Base-by-base conservation (phyloP, 2,797 vertebrate genomes). In the Cuculus canorus region DNA sequence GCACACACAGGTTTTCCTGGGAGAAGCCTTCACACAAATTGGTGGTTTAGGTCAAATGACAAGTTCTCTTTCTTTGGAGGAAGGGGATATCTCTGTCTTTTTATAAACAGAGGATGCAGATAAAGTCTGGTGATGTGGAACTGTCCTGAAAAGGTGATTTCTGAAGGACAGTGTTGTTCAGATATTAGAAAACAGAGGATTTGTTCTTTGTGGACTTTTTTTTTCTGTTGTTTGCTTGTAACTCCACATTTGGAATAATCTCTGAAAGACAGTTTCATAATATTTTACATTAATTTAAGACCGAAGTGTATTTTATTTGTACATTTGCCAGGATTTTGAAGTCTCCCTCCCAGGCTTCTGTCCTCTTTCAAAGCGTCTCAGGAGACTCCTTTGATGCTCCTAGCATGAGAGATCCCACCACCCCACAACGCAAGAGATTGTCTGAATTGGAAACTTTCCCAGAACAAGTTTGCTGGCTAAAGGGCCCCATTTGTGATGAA, bases 241-340 rank as follows among this genome's bases (percentile, higher is more conserved):
- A 88, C 66, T 93, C 75, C 32, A 79, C 41, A 5, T 96, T 95
- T 91, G 94, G 90, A 97, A 96, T 96, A 93, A 96, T 96, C 93
- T 96, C 76, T 2, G 5, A 96, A 84, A 96, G 69, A 86, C 86
- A 87, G 92, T 93, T 97, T 96, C 80, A 92, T 84, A 93, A 95
- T 95, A 95, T 95, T 97, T 94, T 82, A 94, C 86, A 95, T 97
- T 92, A 93, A 95, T 94, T 96, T 96, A 92, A 95, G 95, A 92
- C 64, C 18, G 3, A 95, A 96, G 78, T 82, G 64, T 97, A 88
- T 97, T 98, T 98, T 95, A 95, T 96, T 93, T 98, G 96, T 95
- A 93, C 69, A 17, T 19, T 68, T 95, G 96, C 96, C 97, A 97
- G 95, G 54, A 97, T 97, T 97, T 96, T 97, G 85, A 97, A 97